These are phyloP conservation scores for Epirrhoe tristata DNA, from an alignment of 2,888 invertebrate species.

Conservation along the genomic window DNA sequence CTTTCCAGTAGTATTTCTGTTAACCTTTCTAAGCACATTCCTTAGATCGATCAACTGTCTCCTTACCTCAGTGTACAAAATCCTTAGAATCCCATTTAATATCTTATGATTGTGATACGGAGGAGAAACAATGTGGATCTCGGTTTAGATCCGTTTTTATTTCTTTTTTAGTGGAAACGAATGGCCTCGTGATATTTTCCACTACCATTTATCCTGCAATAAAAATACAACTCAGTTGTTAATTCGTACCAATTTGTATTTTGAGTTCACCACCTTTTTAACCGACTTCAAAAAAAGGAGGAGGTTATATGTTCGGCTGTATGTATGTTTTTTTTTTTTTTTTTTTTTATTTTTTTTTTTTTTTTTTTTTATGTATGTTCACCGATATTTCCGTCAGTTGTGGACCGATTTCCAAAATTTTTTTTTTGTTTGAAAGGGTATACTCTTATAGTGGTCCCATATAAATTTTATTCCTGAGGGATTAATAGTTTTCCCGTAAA, in stretches of 20 bases:
- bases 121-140: slow-evolving; percentile 22
- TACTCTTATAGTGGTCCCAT: no score
- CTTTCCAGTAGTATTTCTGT: slow-evolving; percentile 39
- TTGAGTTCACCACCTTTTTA: slow-evolving; percentile 46
- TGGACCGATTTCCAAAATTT: no score
- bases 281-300: no score
- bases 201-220: slow-evolving; percentile 38
- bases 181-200: slow-evolving; percentile 30
- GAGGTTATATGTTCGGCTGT: no score
- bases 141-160: slow-evolving; percentile 25
- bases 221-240: slow-evolving; percentile 37
- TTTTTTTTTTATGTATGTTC: no score
- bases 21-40: slow-evolving; percentile 43
- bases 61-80: slow-evolving; percentile 32
- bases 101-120: slow-evolving; percentile 27
- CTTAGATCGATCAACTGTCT: slow-evolving; percentile 39
- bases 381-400: no score
- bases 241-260: slow-evolving; percentile 40
- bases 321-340: no score
- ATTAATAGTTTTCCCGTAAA: no score
- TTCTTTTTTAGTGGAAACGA: slow-evolving; percentile 30
- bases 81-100: slow-evolving; percentile 28
- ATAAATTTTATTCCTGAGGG: no score
- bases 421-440: no score
- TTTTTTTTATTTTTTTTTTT: no score